phyloP scores from a whole-genome alignment of 2,113 vertebrate genomes.

The Gracilinanus agilis region DNA sequence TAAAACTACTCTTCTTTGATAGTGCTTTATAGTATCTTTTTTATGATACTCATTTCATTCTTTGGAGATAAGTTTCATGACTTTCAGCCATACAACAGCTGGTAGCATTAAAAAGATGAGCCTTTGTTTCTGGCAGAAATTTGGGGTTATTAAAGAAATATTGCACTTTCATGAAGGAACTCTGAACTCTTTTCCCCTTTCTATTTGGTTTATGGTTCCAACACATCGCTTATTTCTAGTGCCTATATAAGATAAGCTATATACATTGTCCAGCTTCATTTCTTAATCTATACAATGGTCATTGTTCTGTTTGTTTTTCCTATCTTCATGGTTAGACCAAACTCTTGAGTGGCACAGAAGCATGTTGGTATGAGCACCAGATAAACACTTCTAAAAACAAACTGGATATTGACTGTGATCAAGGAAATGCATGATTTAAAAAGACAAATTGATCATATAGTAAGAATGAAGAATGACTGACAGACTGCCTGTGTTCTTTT shows the following conservation, averaged over 20 bases:
- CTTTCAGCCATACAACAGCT: neutral
- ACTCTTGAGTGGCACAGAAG: neutral
- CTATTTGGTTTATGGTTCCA: neutral
- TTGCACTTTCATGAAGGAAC: neutral
- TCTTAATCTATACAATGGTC: neutral
- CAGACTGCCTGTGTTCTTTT: neutral
- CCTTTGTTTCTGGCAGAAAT: neutral
- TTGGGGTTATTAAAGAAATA: neutral
- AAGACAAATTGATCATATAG: neutral
- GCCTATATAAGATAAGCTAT: neutral
- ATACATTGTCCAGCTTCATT: neutral
- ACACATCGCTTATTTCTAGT: neutral
- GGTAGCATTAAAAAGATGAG: neutral
- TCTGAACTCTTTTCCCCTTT: neutral
- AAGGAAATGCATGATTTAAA: neutral
- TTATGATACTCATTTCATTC: neutral
- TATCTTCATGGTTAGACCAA: neutral
- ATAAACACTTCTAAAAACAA: neutral
- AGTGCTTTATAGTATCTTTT: neutral
- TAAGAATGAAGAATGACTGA: neutral
- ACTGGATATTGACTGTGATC: neutral
- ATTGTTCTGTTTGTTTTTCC: neutral
- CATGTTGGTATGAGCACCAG: neutral
- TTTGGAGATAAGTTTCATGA: neutral
- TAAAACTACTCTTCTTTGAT: neutral